Evolutionary conservation across 2,113 vertebrate species (phyloP), one percentile per base, ranked within the genome.

Genomic region (Camelus dromedarius): DNA sequence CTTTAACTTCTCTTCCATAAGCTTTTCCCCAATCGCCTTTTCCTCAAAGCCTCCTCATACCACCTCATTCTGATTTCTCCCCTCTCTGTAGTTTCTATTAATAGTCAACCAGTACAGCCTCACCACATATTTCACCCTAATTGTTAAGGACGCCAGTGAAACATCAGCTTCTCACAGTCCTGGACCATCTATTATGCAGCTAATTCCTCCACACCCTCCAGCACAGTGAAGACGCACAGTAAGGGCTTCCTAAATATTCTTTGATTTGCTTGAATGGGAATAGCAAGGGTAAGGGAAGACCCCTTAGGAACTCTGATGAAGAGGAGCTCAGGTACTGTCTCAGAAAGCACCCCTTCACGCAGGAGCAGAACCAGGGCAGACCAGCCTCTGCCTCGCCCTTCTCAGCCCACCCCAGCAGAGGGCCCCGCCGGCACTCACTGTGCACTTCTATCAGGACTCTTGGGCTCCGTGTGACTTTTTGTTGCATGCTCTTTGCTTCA

Each of bases 381-480:
- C 16, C 35, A 19, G 56, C 9, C 38, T 52, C 2, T 14, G 46
- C 12, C 22, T 30, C 11, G 19, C 16, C 35, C 28, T 0, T 3
- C 10, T 19, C 1, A 6, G 4, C 28, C 42, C 69, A 60, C 5
- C 15, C 22, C 2, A 35, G 18, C 22, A 60, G 26, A 16, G 48
- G 8, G 4, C 18, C 46, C 62, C 35, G 14, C 4, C 8, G 30
- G 18, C 8, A 86, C 97, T 97, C 93, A 98, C 97, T 38, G 26
- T 58, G 60, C 38, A 97, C 91, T 0, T 6, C 1, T 42, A 98
- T 86, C 26, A 16, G 6, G 46, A 8, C 4, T 4, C 0, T 10
- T 1, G 0, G 2, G 66, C 80, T 96, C 20, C 28, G 0, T 9
- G 8, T 0, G 32, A 9, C 10, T 30, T 3, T 32, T 13, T 0